Percentiles rank a stretch among this genome's conserved stretches.
These are phyloP conservation scores for Catonia carolina DNA, from an alignment of 2,888 invertebrate genomes.

Conservation along the genomic window DNA sequence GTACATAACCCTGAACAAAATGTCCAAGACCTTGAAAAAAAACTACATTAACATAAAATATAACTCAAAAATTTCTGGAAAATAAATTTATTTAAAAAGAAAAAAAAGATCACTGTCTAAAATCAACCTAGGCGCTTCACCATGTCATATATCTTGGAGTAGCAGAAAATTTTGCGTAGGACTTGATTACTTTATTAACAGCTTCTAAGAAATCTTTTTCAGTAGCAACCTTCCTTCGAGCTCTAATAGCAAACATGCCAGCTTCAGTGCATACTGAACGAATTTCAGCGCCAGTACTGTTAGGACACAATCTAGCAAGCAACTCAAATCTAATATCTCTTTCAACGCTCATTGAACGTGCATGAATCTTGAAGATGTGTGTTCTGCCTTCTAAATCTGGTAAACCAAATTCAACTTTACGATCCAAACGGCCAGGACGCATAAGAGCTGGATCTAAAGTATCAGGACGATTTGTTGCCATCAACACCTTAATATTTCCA, in stretches of 20 bases:
- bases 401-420: slow-evolving; percentile 96
- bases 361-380: slow-evolving; percentile 98
- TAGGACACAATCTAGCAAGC: slow-evolving; percentile 92
- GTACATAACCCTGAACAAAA: too few species aligned
- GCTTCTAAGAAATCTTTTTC: slow-evolving; percentile 99
- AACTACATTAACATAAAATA: too few species aligned
- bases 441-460: slow-evolving; percentile 97
- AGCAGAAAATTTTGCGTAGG: slow-evolving; percentile 91
- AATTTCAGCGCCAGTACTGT: slow-evolving; percentile 81
- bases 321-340: slow-evolving; percentile 96
- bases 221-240: slow-evolving; percentile 95
- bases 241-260: slow-evolving; percentile 99
- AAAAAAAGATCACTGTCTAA: too few species aligned
- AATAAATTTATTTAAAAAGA: too few species aligned
- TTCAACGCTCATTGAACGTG: slow-evolving; percentile 98
- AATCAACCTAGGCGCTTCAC: too few species aligned
- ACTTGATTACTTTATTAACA: slow-evolving; percentile 96
- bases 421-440: slow-evolving; percentile 95
- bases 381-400: slow-evolving; percentile 95
- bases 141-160: slow-evolving; percentile 95
- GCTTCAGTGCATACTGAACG: slow-evolving; percentile 97
- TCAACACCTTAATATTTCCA: slow-evolving; percentile 92
- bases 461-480: slow-evolving; percentile 99
- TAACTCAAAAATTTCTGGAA: too few species aligned
- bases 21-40: too few species aligned